Evolutionary conservation across 2,888 invertebrate species (phyloP).

Genomic region (Agriopis leucophaearia): DNA sequence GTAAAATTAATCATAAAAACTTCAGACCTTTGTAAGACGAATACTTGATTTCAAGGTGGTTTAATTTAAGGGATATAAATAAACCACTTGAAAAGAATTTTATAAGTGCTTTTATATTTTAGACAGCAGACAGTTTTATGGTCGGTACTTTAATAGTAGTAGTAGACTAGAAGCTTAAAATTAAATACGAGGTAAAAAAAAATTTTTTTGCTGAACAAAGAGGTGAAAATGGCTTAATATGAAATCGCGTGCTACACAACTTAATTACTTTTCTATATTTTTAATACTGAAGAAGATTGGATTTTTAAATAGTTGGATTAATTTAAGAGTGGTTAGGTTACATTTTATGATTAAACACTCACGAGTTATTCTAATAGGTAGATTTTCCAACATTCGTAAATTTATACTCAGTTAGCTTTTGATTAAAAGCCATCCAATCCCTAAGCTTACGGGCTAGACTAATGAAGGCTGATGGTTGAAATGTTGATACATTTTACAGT

Average conservation of each 20-base stretch:
- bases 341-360: neutral
- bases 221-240: neutral
- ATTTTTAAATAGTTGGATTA: neutral
- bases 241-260: neutral
- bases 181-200: neutral
- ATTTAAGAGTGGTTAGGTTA: no score
- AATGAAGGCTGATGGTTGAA: no score
- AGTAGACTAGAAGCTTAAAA: neutral
- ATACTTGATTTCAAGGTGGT: neutral
- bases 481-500: constrained; percentile 23
- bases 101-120: neutral
- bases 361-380: constrained; percentile 8
- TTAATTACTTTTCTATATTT: neutral
- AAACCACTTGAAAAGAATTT: neutral
- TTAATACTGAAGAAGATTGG: neutral
- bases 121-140: constrained; percentile 4
- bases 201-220: neutral
- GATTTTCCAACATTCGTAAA: constrained; percentile 10
- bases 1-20: neutral
- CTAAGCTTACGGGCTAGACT: constrained; percentile 10
- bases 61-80: constrained; percentile 7
- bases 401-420: constrained; percentile 4
- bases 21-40: neutral
- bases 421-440: constrained; percentile 22
- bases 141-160: neutral